These are phyloP conservation scores for Temnothorax nylanderi DNA, from an alignment of 1,140 invertebrate species.

Conservation along the genomic window DNA sequence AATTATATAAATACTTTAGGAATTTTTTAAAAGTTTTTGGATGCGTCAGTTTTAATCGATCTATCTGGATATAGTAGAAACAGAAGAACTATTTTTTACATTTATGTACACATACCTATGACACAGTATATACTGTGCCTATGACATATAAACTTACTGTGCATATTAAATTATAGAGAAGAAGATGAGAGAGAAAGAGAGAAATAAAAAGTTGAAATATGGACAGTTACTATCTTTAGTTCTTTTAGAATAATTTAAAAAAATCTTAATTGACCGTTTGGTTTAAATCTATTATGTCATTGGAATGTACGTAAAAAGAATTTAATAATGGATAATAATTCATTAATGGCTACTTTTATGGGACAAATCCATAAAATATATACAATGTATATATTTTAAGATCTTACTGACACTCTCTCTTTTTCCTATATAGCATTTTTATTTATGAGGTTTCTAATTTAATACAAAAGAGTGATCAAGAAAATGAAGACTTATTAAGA, in stretches of 20 bases:
- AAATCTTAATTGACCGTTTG: too few relatives aligned
- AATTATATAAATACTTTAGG: neutral
- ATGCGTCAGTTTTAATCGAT: neutral
- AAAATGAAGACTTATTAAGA: neutral
- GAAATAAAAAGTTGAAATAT: neutral
- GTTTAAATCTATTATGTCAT: neutral
- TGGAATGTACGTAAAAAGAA: neutral
- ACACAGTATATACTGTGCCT: neutral
- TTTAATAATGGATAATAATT: neutral
- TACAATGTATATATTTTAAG: neutral
- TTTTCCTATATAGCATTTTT: neutral
- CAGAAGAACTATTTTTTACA: neutral
- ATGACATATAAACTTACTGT: neutral
- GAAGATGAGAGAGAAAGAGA: neutral
- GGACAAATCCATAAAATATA: neutral
- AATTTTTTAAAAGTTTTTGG: neutral
- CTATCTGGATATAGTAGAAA: neutral
- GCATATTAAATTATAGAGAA: neutral
- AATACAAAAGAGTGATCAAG: neutral
- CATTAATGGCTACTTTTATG: neutral
- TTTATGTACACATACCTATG: too few relatives aligned
- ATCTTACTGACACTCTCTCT: neutral
- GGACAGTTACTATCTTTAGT: too few relatives aligned
- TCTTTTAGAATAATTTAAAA: too few relatives aligned
- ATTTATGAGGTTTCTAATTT: neutral